These are phyloP conservation scores for Spongilla lacustris DNA, from an alignment of 37 sponge, comb jelly and placozoan genomes.

Conservation along the genomic window DNA sequence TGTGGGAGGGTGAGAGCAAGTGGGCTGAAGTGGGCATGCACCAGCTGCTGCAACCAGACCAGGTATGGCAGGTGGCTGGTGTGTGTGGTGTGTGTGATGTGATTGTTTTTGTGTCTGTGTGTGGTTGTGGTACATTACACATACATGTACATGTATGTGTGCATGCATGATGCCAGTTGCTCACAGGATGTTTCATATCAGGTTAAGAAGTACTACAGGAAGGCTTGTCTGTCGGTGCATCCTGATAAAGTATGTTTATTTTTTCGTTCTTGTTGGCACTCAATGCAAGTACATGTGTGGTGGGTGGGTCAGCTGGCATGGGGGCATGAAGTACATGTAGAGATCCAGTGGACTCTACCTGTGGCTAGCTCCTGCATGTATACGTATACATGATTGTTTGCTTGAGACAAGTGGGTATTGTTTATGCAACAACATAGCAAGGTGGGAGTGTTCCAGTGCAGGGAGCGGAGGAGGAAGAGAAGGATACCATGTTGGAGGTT, in stretches of 20 bases:
- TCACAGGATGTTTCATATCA: conserved; percentile 4
- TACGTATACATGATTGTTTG: no score
- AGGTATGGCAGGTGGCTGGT: conserved; percentile 47
- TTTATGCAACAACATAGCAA: no score
- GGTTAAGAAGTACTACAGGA: conserved; percentile 88
- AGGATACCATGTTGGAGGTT: no score
- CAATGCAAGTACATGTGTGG: neutral
- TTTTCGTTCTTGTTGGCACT: neutral
- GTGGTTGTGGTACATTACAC: neutral
- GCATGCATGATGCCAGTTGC: neutral
- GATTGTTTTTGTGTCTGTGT: neutral
- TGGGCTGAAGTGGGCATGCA: conserved; percentile 93
- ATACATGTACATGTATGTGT: neutral
- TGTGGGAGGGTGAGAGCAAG: conserved; percentile 92
- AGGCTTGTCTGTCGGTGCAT: conserved; percentile 92
- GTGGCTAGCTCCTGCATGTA: neutral
- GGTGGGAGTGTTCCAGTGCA: no score
- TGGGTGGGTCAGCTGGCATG: neutral
- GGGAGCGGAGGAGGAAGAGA: no score
- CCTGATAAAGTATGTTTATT: conserved; percentile 90
- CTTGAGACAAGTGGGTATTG: no score
- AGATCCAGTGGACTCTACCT: neutral
- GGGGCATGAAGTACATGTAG: no score
- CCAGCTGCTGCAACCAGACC: conserved; percentile 82
- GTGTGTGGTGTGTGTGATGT: neutral